Conservation (phyloP, 2,113 vertebrate species). For the Sylvietta virens region DNA sequence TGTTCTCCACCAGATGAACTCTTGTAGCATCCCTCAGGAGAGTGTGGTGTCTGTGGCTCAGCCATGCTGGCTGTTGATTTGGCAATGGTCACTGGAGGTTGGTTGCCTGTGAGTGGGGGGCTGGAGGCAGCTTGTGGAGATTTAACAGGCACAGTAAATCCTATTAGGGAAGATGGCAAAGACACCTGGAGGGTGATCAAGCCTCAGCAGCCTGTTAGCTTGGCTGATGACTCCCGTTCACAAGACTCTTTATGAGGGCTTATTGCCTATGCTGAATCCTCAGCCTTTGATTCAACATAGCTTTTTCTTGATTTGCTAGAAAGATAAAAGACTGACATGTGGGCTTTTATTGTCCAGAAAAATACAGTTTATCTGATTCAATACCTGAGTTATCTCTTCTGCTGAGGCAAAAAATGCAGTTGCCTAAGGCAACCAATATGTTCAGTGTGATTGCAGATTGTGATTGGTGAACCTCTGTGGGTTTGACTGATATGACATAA, state of each 20-base stretch:
- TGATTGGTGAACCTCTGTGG: neutral
- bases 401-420: neutral
- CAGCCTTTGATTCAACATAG: neutral
- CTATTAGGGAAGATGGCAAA: neutral
- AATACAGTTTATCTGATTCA: slow-evolving; percentile 13
- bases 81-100: neutral
- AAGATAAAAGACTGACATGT: neutral
- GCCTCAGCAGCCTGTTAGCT: neutral
- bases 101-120: neutral
- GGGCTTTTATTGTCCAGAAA: neutral
- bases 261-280: neutral
- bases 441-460: neutral
- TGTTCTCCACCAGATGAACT: neutral
- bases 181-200: neutral
- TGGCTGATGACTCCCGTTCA: fast-evolving
- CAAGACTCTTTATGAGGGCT: neutral
- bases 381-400: neutral
- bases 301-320: neutral
- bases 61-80: fast-evolving
- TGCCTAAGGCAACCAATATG: slow-evolving; percentile 21
- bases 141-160: neutral
- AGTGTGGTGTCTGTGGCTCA: fast-evolving
- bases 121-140: neutral
- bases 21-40: neutral
- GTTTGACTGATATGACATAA: neutral